These are phyloP conservation scores for Peromyscus californicus DNA, from an alignment of 2,113 vertebrate genomes.

Conservation along the genomic window DNA sequence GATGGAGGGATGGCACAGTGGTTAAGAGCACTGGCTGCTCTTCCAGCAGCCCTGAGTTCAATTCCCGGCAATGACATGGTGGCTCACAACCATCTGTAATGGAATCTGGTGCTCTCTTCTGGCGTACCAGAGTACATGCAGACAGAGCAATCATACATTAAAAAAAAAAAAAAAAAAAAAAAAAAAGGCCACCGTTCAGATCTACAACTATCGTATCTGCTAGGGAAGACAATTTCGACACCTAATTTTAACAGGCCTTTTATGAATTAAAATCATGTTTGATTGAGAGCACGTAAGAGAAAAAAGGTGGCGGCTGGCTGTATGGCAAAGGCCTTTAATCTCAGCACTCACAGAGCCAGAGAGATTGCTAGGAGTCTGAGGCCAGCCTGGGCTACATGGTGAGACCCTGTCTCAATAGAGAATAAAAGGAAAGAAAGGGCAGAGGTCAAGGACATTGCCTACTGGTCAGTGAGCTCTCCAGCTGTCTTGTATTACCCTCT, in stretches of 20 bases:
- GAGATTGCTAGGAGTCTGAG: neutral
- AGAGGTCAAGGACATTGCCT: neutral
- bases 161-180: too few relatives aligned
- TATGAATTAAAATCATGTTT: neutral
- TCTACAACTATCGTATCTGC: neutral
- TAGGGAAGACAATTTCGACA: neutral
- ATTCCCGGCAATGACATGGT: too few relatives aligned
- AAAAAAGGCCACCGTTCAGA: too few relatives aligned
- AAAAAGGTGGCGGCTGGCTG: neutral
- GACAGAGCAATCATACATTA: too few relatives aligned
- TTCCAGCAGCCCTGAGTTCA: too few relatives aligned
- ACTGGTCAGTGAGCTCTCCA: neutral
- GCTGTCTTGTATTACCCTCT: neutral
- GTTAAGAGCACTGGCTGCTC: too few relatives aligned
- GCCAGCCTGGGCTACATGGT: neutral
- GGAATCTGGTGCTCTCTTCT: too few relatives aligned
- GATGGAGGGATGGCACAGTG: too few relatives aligned
- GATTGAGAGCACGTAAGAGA: neutral
- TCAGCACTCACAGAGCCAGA: neutral
- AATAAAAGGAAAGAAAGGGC: neutral
- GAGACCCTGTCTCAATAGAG: neutral
- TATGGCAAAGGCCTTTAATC: neutral
- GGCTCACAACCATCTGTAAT: too few relatives aligned
- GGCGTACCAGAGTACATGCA: too few relatives aligned
- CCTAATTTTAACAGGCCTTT: neutral